These are phyloP conservation scores for Ctenicera cuprea DNA, from an alignment of 2,888 invertebrate genomes.

Conservation along the genomic window DNA sequence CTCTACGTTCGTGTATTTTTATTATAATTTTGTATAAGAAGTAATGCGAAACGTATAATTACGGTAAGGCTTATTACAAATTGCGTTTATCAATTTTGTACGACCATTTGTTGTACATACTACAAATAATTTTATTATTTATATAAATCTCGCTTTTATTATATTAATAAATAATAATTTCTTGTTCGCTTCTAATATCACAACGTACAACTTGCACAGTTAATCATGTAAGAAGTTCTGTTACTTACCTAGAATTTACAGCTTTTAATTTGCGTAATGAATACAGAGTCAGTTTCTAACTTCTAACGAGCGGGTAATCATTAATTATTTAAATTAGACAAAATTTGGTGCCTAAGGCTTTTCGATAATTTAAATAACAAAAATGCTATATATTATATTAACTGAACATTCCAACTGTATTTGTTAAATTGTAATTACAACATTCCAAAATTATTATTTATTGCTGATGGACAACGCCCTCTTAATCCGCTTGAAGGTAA, in stretches of 20 bases:
- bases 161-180: conserved; percentile 7
- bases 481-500: not conserved
- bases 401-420: conserved; percentile 12
- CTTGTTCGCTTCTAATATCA: not conserved
- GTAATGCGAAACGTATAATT: conserved; percentile 8
- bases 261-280: conserved; percentile 23
- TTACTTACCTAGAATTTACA: conserved; percentile 11
- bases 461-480: conserved; percentile 1
- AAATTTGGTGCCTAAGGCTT: not conserved
- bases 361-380: conserved; percentile 4
- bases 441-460: conserved; percentile 18
- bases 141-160: conserved; percentile 1
- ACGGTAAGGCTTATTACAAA: not conserved
- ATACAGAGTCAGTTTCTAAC: not conserved
- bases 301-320: not conserved
- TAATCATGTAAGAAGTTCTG: conserved; percentile 15
- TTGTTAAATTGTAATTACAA: conserved; percentile 20
- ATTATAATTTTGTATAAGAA: not conserved
- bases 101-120: not conserved
- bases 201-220: not conserved
- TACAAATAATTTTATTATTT: not conserved
- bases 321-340: conserved; percentile 28
- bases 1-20: conserved; percentile 18
- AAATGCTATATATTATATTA: not conserved
- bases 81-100: not conserved